These are phyloP conservation scores for Pseudomyrmex cubaensis DNA, from an alignment of 1,140 invertebrate species.

Conservation along the genomic window DNA sequence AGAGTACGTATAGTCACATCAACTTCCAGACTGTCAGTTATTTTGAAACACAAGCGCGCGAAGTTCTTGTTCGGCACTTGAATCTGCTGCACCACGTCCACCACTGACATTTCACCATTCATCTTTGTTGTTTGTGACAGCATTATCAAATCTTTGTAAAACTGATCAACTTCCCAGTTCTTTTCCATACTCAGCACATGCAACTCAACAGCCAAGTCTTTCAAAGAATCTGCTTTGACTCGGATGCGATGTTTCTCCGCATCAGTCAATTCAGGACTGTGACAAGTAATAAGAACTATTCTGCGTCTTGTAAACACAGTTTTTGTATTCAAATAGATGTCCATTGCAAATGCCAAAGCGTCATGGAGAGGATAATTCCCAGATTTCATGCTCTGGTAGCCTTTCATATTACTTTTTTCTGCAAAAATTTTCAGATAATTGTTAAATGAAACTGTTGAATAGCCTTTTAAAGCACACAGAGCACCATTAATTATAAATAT, in stretches of 20 bases:
- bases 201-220: constrained; percentile 61
- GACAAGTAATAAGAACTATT: constrained; percentile 72
- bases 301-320: constrained; percentile 58
- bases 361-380: constrained; percentile 65
- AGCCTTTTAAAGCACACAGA: neutral
- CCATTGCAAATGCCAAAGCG: constrained; percentile 64
- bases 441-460: neutral
- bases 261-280: constrained; percentile 18
- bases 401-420: constrained; percentile 33
- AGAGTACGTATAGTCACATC: constrained; percentile 64
- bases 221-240: constrained; percentile 43
- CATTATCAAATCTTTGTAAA: constrained; percentile 76
- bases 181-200: constrained; percentile 65
- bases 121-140: constrained; percentile 52
- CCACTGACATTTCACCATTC: constrained; percentile 61
- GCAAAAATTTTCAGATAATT: constrained; percentile 32
- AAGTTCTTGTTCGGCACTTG: constrained; percentile 65
- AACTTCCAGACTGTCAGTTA: constrained; percentile 63
- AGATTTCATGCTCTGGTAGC: constrained; percentile 35
- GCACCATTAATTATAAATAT: neutral
- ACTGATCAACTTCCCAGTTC: constrained; percentile 64
- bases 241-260: constrained; percentile 66
- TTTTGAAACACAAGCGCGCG: constrained; percentile 57
- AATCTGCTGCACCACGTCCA: constrained; percentile 69
- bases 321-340: constrained; percentile 58